A percentile compares a stretch with the other conserved stretches of the same genome.
Evolutionary conservation across 1,140 invertebrate species (phyloP).

Genomic region (Drosophila funebris): DNA sequence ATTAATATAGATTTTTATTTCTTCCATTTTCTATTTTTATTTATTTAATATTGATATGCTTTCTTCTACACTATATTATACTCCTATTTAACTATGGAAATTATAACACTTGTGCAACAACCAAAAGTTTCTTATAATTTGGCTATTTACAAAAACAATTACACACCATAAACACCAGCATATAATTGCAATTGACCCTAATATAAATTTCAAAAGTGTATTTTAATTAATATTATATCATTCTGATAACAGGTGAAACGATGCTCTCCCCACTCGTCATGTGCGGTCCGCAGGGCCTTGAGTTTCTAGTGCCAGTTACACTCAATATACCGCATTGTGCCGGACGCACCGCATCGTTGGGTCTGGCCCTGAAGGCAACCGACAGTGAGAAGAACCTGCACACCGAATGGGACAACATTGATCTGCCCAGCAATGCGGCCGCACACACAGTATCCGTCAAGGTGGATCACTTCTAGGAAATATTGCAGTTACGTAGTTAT

Average conservation of each 20-base stretch:
- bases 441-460: slow-evolving; percentile 94
- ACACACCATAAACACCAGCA: slow-evolving; percentile 5
- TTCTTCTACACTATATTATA: slow-evolving; percentile 6
- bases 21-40: neutral
- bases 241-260: slow-evolving; percentile 90
- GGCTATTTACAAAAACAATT: slow-evolving; percentile 4
- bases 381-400: slow-evolving; percentile 89
- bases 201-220: neutral
- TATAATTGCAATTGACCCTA: neutral
- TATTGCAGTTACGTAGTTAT: slow-evolving; percentile 42
- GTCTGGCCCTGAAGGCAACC: slow-evolving; percentile 91
- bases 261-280: slow-evolving; percentile 96
- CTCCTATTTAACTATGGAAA: slow-evolving; percentile 7
- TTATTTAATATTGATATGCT: slow-evolving; percentile 9
- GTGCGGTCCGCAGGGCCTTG: slow-evolving; percentile 96
- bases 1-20: neutral
- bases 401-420: slow-evolving; percentile 90
- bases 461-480: slow-evolving; percentile 92
- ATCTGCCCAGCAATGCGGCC: slow-evolving; percentile 90
- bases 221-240: slow-evolving; percentile 43
- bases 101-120: slow-evolving; percentile 25
- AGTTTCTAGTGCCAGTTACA: slow-evolving; percentile 94
- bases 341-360: slow-evolving; percentile 88
- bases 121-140: neutral
- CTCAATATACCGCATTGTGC: slow-evolving; percentile 91